A percentile compares a stretch with the other conserved stretches of the same genome.
phyloP scores from a whole-genome alignment of 2,113 vertebrate species.

The Mormoops blainvillei region DNA sequence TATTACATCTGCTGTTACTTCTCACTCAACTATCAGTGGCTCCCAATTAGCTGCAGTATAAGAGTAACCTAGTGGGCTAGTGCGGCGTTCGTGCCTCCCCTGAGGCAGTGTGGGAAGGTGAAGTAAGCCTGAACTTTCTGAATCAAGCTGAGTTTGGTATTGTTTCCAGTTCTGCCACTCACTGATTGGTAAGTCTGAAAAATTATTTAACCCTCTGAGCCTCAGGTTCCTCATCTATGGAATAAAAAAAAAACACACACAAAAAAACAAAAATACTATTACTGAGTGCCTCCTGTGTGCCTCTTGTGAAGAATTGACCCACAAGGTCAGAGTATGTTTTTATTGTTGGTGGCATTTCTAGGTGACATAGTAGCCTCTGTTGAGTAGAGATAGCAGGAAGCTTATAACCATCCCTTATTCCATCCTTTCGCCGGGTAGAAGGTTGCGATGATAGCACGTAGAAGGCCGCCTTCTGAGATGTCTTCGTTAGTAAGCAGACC shows the following conservation, averaged over 20 bases:
- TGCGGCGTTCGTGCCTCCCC: not conserved
- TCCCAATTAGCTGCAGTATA: not conserved
- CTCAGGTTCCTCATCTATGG: not conserved
- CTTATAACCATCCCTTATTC: not conserved
- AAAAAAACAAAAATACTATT: not conserved
- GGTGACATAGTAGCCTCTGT: not conserved
- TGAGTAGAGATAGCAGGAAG: not conserved
- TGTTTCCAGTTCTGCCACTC: not conserved
- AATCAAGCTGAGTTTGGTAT: not conserved
- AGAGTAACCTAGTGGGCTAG: not conserved
- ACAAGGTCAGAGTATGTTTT: too few relatives aligned
- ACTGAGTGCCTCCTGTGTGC: not conserved
- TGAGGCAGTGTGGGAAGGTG: not conserved
- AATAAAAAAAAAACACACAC: too few relatives aligned
- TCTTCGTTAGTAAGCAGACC: not conserved
- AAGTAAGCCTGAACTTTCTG: not conserved
- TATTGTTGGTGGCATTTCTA: not conserved
- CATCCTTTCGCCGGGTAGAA: not conserved
- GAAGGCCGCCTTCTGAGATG: not conserved
- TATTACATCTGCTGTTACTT: not conserved
- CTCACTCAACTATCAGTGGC: rapidly evolving
- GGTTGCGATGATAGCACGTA: not conserved
- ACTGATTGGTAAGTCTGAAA: not conserved
- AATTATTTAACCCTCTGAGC: not conserved
- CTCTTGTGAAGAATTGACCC: not conserved